A percentile compares a stretch with the other conserved stretches of the same genome.
Evolutionary conservation across 2,797 vertebrate species (phyloP).

Genomic region (Oreochromis mossambicus): DNA sequence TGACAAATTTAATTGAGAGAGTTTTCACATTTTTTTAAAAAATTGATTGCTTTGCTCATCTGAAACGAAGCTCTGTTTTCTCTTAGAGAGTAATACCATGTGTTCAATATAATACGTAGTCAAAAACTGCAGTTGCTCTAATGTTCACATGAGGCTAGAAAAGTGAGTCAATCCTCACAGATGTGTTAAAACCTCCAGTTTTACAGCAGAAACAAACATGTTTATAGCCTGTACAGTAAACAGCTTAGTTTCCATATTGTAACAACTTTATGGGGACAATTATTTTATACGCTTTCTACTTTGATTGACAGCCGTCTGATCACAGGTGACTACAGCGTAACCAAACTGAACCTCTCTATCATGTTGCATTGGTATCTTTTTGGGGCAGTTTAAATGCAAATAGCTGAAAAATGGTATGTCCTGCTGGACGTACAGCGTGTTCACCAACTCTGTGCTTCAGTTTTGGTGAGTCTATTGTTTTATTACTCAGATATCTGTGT

Average conservation of each 20-base stretch:
- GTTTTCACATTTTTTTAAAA: not conserved
- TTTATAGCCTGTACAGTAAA: fast-evolving
- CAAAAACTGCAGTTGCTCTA: fast-evolving
- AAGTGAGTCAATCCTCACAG: not conserved
- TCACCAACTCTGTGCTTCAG: too few relatives aligned
- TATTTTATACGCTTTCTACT: not conserved
- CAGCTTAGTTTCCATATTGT: not conserved
- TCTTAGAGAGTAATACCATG: not conserved
- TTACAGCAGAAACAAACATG: not conserved
- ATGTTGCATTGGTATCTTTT: fast-evolving
- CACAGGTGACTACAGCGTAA: fast-evolving
- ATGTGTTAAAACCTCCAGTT: not conserved
- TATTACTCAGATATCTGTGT: too few relatives aligned
- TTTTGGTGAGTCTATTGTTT: too few relatives aligned
- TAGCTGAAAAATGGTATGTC: too few relatives aligned
- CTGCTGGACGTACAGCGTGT: too few relatives aligned
- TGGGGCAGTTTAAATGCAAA: not conserved
- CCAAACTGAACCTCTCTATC: not conserved
- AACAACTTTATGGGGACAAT: not conserved
- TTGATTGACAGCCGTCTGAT: fast-evolving
- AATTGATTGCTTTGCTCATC: not conserved
- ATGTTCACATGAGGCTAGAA: not conserved
- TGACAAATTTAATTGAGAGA: not conserved
- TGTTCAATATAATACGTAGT: not conserved
- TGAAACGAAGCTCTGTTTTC: fast-evolving